Conservation (phyloP, 2,888 invertebrate genomes). For the Pollenia griseotomentosa region DNA sequence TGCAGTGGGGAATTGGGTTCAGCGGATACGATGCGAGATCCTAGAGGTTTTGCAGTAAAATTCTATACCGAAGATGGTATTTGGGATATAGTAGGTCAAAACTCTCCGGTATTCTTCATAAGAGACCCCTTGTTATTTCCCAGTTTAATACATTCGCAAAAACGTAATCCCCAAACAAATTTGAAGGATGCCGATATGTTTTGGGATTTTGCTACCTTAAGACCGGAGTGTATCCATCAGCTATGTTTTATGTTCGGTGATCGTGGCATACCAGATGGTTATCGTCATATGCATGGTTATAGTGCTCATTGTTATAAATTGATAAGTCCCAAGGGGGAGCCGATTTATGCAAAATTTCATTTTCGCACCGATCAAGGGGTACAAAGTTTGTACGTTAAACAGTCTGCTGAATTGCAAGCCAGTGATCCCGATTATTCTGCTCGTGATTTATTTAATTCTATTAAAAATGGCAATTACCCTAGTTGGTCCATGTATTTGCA, state of each 20-base stretch:
- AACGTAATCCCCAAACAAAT: constrained; percentile 96
- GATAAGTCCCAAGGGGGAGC: constrained; percentile 90
- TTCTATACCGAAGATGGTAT: constrained; percentile 97
- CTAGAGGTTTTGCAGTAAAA: constrained; percentile 96
- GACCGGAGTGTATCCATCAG: constrained; percentile 95
- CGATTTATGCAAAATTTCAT: constrained; percentile 96
- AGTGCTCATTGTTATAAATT: constrained; percentile 97
- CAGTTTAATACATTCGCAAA: constrained; percentile 98
- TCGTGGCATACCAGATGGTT: constrained; percentile 96
- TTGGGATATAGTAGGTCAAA: constrained; percentile 97
- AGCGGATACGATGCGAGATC: constrained; percentile 95
- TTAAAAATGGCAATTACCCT: constrained; percentile 89
- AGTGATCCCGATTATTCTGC: constrained; percentile 95
- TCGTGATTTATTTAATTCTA: constrained; percentile 95
- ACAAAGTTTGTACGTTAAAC: constrained; percentile 87
- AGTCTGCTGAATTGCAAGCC: constrained; percentile 85
- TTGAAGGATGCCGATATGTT: constrained; percentile 97
- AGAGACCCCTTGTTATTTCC: constrained; percentile 96
- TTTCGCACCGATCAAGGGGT: constrained; percentile 96
- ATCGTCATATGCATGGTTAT: constrained; percentile 97
- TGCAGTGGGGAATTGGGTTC: constrained; percentile 96
- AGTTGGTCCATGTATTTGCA: constrained; percentile 93
- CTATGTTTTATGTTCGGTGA: constrained; percentile 93
- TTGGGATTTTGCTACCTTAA: constrained; percentile 96
- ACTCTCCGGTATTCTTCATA: constrained; percentile 97